These are phyloP conservation scores for Macrobrachium nipponense DNA, from an alignment of 1,140 invertebrate genomes.

Conservation along the genomic window DNA sequence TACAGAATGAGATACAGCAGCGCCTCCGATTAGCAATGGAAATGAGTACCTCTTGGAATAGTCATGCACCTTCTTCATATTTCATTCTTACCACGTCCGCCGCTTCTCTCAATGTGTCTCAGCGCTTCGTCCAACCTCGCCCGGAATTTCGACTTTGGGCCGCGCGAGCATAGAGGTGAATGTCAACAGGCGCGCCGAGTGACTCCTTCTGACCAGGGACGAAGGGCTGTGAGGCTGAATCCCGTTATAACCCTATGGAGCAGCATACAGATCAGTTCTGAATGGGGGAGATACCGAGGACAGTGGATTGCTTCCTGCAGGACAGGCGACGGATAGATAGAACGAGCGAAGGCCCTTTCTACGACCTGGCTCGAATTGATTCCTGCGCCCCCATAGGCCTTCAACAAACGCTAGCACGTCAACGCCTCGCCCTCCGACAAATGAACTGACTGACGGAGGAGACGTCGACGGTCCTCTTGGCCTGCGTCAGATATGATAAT, in stretches of 20 bases:
- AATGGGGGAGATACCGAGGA: conserved; percentile 42
- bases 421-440: no score
- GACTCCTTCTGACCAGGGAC: conserved; percentile 24
- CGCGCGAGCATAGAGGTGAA: conserved; percentile 3
- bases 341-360: neutral
- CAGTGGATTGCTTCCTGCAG: conserved; percentile 22
- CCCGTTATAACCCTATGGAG: conserved; percentile 58
- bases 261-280: conserved; percentile 60
- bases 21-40: conserved; percentile 61
- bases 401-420: no score
- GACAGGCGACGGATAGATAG: neutral
- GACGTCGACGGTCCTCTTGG: no score
- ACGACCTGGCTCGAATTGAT: neutral
- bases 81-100: conserved; percentile 50
- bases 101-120: neutral
- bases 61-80: conserved; percentile 64
- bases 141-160: conserved; percentile 22
- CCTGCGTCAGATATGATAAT: no score
- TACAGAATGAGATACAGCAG: conserved; percentile 64
- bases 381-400: neutral
- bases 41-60: conserved; percentile 61
- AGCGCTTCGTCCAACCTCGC: neutral
- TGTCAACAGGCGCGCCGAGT: conserved; percentile 2
- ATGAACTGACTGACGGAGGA: no score
- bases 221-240: conserved; percentile 36